A percentile compares a stretch with the other conserved stretches of the same genome.
These are phyloP conservation scores for Cherax destructor DNA, from an alignment of 1,140 invertebrate genomes.

Conservation along the genomic window DNA sequence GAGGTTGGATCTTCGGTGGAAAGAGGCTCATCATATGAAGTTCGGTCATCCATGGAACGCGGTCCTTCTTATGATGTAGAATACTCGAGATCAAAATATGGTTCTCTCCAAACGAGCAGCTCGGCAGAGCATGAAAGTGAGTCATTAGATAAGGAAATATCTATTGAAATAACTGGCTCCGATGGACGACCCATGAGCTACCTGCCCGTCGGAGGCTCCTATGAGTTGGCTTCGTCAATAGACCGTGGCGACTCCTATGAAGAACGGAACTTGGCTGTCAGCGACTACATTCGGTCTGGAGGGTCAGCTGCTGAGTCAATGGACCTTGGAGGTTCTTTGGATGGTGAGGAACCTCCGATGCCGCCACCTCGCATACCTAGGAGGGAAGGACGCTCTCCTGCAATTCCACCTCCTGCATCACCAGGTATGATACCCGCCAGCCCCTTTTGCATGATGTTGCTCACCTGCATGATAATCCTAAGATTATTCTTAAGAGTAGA, in stretches of 20 bases:
- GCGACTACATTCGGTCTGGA: slow-evolving; percentile 1
- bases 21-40: slow-evolving; percentile 39
- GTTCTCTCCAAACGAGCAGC: slow-evolving; percentile 16
- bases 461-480: background rate
- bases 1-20: slow-evolving; percentile 44
- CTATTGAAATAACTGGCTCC: slow-evolving; percentile 32
- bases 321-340: slow-evolving; percentile 60
- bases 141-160: slow-evolving; percentile 27
- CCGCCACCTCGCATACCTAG: slow-evolving; percentile 61
- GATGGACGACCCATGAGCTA: slow-evolving; percentile 28
- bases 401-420: slow-evolving; percentile 22
- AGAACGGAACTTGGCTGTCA: slow-evolving; percentile 1
- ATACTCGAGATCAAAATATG: slow-evolving; percentile 12
- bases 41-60: slow-evolving; percentile 46
- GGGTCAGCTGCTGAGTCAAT: slow-evolving; percentile 51
- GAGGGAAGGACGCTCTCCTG: slow-evolving; percentile 57
- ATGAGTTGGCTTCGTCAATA: slow-evolving; percentile 49
- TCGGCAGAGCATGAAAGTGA: slow-evolving; percentile 31
- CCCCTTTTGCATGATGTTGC: background rate
- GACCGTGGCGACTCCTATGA: slow-evolving; percentile 43
- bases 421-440: slow-evolving; percentile 18
- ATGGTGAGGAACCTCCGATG: slow-evolving; percentile 44
- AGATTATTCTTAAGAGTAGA: background rate
- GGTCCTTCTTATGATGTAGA: slow-evolving; percentile 47
- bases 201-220: slow-evolving; percentile 39